These are phyloP conservation scores for Autographa pulchrina DNA, from an alignment of 2,888 invertebrate species.

Conservation along the genomic window DNA sequence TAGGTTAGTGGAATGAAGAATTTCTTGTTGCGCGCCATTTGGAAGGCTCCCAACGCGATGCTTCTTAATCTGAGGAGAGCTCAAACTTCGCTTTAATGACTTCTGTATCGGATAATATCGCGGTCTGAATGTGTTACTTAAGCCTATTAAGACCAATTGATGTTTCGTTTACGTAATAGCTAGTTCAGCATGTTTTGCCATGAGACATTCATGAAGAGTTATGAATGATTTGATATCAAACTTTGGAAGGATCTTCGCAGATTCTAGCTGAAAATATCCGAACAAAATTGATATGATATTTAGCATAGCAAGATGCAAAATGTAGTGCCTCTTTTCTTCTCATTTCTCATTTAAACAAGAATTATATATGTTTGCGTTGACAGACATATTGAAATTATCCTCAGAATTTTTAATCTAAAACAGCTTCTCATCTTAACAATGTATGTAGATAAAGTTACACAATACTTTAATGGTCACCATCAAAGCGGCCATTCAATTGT, in stretches of 20 bases:
- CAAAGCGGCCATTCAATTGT: background rate
- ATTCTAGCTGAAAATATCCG: too few species aligned
- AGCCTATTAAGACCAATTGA: background rate
- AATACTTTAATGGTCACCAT: background rate
- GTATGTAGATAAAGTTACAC: conserved; percentile 3
- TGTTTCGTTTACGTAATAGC: background rate
- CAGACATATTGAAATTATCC: too few species aligned
- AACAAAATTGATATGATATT: too few species aligned
- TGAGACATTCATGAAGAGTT: too few species aligned
- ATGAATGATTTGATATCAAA: too few species aligned
- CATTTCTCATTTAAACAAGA: too few species aligned
- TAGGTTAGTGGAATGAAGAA: conserved; percentile 44
- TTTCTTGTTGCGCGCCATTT: conserved; percentile 41
- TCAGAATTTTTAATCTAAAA: background rate
- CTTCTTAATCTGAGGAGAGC: conserved; percentile 21
- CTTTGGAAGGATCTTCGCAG: too few species aligned
- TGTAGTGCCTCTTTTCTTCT: too few species aligned
- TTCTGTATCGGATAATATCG: background rate
- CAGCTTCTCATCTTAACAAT: background rate
- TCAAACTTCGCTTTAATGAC: conserved; percentile 9
- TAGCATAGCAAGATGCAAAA: too few species aligned
- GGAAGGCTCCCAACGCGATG: conserved; percentile 36
- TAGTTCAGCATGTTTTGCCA: too few species aligned
- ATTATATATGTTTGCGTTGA: too few species aligned
- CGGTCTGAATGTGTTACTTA: background rate